Base-by-base conservation (phyloP, 2,797 vertebrate species). In the Tachyglossus aculeatus region DNA sequence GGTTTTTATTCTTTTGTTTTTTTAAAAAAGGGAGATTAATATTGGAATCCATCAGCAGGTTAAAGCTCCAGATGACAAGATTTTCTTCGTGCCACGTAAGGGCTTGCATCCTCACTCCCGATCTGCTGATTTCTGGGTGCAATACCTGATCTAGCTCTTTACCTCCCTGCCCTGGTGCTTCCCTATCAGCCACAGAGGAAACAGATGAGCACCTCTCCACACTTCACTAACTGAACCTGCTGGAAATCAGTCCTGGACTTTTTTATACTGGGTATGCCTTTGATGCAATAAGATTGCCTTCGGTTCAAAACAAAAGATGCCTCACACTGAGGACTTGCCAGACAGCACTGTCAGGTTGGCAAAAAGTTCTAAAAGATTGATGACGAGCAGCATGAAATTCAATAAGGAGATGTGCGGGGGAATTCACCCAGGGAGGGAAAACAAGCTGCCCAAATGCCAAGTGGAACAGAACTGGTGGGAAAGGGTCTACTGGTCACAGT, bases 21-120 rank as follows among this genome's bases (percentile, higher is more conserved):
- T 9, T 27, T 40, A 68, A 45, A 72, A 59, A 47, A 59, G 50
- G 43, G n/a, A 53, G 57, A 71, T 85, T 85, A 87, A 80, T 81
- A 58, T 18, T 34, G 16, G 37, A 9, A 19, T 24, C 27, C 36
- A 29, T 29, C 25, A 5, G 12, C 8, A 48, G 1, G 31, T 0
- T 0, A 47, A 25, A 21, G n/a, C n/a, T n/a, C n/a, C n/a, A n/a
- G n/a, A n/a, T n/a, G n/a, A 27, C 12, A 0, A 6, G 31, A 16
- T 29, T 19, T 5, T 25, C 36, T 5, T 3, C 41, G 55, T 5
- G 9, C 37, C 32, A 37, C 12, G n/a, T n/a, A n/a, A n/a, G n/a
- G n/a, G n/a, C n/a, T n/a, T n/a, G n/a, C n/a, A n/a, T n/a, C n/a
- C n/a, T n/a, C n/a, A n/a, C n/a, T n/a, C 50, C 36, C 29, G 24